Conservation (phyloP, 2,797 vertebrate genomes). For the Pteronotus mesoamericanus region DNA sequence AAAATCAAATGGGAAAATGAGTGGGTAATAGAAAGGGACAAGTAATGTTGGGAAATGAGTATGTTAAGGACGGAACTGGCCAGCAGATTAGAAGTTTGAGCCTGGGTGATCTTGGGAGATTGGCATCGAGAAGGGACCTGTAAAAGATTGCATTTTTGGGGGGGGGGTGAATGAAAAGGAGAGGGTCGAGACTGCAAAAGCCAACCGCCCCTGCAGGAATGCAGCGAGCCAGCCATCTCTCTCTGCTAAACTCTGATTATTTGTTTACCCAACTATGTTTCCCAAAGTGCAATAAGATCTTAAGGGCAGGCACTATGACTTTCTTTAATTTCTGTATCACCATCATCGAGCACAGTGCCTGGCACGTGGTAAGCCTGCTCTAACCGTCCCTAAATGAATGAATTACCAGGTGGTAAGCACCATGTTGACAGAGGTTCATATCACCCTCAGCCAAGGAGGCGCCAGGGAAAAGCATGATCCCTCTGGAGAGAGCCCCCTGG, state of each 20-base stretch:
- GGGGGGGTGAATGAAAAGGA: not conserved
- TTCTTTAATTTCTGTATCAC: not conserved
- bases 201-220: not conserved
- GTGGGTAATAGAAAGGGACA: not conserved
- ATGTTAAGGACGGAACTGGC: not conserved
- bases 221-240: not conserved
- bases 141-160: accelerated
- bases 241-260: not conserved
- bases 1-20: not conserved
- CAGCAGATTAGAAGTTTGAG: not conserved
- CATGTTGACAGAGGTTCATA: not conserved
- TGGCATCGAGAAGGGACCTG: accelerated
- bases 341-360: not conserved
- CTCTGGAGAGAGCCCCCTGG: not conserved
- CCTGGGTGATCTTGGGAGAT: not conserved
- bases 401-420: not conserved
- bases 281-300: not conserved
- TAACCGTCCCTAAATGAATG: not conserved
- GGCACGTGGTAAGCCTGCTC: not conserved
- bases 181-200: accelerated
- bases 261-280: not conserved
- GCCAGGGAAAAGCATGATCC: not conserved
- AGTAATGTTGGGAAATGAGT: not conserved
- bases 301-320: not conserved
- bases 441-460: not conserved